Evolutionary conservation across 2,113 vertebrate genomes (phyloP).

Genomic region (Furnarius figulus): DNA sequence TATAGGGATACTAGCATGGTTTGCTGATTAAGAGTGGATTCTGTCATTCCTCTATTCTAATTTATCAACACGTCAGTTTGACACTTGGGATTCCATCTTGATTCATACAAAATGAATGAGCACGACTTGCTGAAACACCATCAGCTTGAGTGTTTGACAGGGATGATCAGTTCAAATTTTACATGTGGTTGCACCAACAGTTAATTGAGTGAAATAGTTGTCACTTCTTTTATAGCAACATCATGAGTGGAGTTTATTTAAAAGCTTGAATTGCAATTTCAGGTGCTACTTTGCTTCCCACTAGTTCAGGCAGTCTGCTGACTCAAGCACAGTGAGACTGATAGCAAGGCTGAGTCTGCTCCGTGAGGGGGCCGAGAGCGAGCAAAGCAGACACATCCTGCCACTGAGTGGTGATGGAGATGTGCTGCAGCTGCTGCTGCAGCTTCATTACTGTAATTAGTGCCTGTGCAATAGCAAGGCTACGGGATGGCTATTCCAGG

Average conservation of each 20-base stretch:
- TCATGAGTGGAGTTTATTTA: not conserved
- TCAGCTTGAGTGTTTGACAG: not conserved
- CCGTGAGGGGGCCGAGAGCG: rapidly evolving
- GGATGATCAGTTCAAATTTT: not conserved
- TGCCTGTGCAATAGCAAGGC: rapidly evolving
- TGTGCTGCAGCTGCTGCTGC: not conserved
- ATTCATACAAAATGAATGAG: not conserved
- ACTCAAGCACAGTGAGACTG: not conserved
- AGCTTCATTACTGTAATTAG: not conserved
- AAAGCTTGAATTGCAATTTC: not conserved
- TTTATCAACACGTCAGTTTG: not conserved
- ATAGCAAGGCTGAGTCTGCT: not conserved
- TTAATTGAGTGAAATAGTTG: not conserved
- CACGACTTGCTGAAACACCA: not conserved
- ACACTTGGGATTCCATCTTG: not conserved
- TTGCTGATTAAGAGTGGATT: not conserved
- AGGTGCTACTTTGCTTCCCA: not conserved
- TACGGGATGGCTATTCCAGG: not conserved
- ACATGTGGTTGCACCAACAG: not conserved
- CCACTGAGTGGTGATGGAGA: not conserved
- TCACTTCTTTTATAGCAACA: rapidly evolving
- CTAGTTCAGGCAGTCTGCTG: not conserved
- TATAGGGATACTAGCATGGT: not conserved
- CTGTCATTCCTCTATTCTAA: not conserved
- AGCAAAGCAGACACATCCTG: not conserved